Base-by-base conservation (phyloP, 1,140 invertebrate genomes). In the Lasioglossum albipes region DNA sequence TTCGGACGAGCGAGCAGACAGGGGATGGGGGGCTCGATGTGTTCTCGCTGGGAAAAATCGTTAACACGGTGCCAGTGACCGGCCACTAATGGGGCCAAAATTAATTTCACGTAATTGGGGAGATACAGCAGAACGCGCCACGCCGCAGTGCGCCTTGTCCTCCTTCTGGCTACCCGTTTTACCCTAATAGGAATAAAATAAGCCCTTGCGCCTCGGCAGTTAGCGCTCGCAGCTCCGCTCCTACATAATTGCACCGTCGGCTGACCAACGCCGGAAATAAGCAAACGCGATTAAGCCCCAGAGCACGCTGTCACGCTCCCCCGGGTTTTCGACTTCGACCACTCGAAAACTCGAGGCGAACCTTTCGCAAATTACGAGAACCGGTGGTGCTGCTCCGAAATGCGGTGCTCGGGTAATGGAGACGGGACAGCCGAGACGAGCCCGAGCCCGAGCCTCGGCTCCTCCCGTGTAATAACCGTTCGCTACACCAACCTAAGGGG, bases 41-140 rank as follows among this genome's bases (percentile, higher is more conserved):
- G 45, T 27, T 27, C 27, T 27, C 45, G 45, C 45, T 45, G 20
- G 6, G 71, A 89, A 91, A 90, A 91, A 91, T 90, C 89, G 90
- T 91, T 90, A 89, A 66, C 85, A 74, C 82, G 67, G 27, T 67
- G 68, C 31, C 72, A 74, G 69, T 41, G 83, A 73, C 71, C 81
- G 82, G 89, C 89, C 91, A 84, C 90, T 92, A 92, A 92, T 91
- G 89, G 90, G 76, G 64, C 79, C 87, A 79, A 91, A 92, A 92
- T 93, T 93, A 91, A 93, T 93, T 93, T 93, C 90, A 90, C 83
- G 86, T 93, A 92, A 93, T 93, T 93, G 90, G 88, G 86, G 84
- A 83, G 84, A 86, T n/a, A n/a, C 64, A 67, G 36, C 41, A 27
- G 79, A 66, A 64, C 49, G 69, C 59, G 75, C 70, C 79, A 71